A percentile compares a stretch with the other conserved stretches of the same genome.
Evolutionary conservation across 53 echinoderm and acorn worm species (phyloP).

Genomic region (Stichopus horrens): DNA sequence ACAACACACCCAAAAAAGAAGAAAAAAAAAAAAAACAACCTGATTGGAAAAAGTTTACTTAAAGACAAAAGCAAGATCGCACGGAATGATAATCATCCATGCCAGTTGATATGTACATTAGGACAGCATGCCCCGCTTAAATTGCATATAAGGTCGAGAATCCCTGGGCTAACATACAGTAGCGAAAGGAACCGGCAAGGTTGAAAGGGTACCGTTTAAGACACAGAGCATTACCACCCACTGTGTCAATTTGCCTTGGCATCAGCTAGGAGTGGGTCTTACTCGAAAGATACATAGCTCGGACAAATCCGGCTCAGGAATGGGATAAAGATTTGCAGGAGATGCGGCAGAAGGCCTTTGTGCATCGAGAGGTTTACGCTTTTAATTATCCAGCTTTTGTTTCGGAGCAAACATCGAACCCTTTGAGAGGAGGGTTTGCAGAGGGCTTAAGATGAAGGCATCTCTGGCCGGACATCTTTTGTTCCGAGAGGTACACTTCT

Average conservation of each 20-base stretch:
- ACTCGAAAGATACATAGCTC: constrained; percentile 23
- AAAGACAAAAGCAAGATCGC: constrained; percentile 14
- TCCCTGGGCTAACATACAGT: constrained; percentile 38
- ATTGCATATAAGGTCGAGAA: constrained; percentile 15
- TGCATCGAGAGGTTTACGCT: constrained; percentile 34
- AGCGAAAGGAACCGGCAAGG: constrained; percentile 29
- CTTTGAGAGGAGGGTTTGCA: constrained; percentile 23
- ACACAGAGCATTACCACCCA: constrained; percentile 18
- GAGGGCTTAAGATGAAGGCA: constrained; percentile 14
- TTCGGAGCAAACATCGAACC: constrained; percentile 21
- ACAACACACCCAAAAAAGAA: not conserved
- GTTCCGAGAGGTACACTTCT: not conserved
- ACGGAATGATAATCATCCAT: constrained; percentile 16
- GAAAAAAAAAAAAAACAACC: not conserved
- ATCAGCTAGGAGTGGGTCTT: constrained; percentile 12
- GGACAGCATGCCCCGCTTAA: not conserved
- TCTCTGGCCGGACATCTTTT: constrained; percentile 15
- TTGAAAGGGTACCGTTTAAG: constrained; percentile 26
- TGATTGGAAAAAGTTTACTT: constrained; percentile 9
- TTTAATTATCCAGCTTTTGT: constrained; percentile 34
- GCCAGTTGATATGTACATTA: constrained; percentile 4
- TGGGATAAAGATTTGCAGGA: constrained; percentile 29
- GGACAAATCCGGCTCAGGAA: constrained; percentile 23
- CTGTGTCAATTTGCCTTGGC: constrained; percentile 38
- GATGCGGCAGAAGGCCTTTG: constrained; percentile 24